phyloP scores from a whole-genome alignment of 2,797 vertebrate species.

The Cynodonichthys magdalenae region DNA sequence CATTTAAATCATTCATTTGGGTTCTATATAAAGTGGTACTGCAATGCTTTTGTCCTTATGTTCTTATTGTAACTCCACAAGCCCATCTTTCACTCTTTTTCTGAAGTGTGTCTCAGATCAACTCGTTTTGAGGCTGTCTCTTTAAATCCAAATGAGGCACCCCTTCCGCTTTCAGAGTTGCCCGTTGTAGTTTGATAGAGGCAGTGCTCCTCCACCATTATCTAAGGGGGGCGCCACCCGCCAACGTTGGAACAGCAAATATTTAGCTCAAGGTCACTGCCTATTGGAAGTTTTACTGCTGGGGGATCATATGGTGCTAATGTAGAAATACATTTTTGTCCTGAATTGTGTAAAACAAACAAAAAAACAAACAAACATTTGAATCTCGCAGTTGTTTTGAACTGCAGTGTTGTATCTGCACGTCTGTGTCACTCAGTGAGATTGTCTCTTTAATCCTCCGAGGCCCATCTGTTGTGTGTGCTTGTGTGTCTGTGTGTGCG shows the following conservation, averaged over 20 bases:
- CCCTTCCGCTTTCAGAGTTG: no score
- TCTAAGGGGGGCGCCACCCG: no score
- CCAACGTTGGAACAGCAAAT: slow-evolving; percentile 17
- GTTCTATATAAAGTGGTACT: no score
- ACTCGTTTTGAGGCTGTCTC: no score
- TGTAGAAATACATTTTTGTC: slow-evolving; percentile 31
- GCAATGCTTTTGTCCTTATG: no score
- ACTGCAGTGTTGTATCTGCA: slow-evolving; percentile 36
- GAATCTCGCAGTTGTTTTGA: slow-evolving; percentile 34
- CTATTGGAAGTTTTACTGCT: slow-evolving; percentile 15
- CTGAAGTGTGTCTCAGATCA: no score
- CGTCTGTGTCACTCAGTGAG: slow-evolving; percentile 42
- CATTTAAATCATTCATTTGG: no score
- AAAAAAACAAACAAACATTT: neutral
- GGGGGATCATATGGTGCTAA: slow-evolving; percentile 32
- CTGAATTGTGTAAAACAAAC: slow-evolving; percentile 1
- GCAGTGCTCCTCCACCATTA: no score
- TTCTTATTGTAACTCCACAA: no score
- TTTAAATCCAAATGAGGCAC: no score
- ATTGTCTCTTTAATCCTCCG: slow-evolving; percentile 64
- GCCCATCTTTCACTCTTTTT: no score
- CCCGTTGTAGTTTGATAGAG: no score
- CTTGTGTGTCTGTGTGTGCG: slow-evolving; percentile 12
- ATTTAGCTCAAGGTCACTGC: slow-evolving; percentile 22
- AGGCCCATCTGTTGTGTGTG: slow-evolving; percentile 61